Evolutionary conservation across 37 sponge, comb jelly and placozoan genomes (phyloP), one percentile per base, ranked within the genome.

Genomic region (Eunapius fragilis): DNA sequence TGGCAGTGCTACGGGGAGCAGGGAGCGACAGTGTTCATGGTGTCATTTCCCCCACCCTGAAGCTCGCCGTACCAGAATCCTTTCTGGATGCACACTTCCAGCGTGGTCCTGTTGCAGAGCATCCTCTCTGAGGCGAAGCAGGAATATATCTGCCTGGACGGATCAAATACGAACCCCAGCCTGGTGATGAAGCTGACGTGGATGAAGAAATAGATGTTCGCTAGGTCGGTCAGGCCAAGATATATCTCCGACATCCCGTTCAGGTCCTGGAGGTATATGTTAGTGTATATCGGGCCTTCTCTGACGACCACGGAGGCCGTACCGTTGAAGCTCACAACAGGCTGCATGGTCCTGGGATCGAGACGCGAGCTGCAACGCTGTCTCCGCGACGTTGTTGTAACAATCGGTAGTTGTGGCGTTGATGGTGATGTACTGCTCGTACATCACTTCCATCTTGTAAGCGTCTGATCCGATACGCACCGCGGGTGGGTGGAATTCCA

Each of bases 61-160:
- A 72, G 28, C 31, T 72, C 31, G 13, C 73, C 73, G 30, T 72
- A 72, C 73, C 73, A 72, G 13, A 11, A 72, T 12, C 73, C 73
- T 33, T 72, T 10, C 73, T 72, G 28, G 13, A 72, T 72, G 73
- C 73, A 72, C 27, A 72, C 73, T 12, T 72, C 73, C 12, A 72
- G 73, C 27, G 73, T 72, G 28, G 28, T 30, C 13, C 31, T 3
- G 14, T 72, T 36, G 37, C 77, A 33, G 77, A 32, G 0, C 19
- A 77, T 37, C 31, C 37, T 12, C 11, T 32, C 26, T 0, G 37
- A 37, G 0, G 14, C 9, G 48, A 37, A 37, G 77, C 77, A 37
- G 37, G 77, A 37, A 36, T 36, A 72, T 72, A 72, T 72, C 73
- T 72, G 73, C 27, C 31, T 72, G 25, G 28, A 72, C 14, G 28